Percentiles rank a stretch among this genome's conserved stretches.
phyloP scores from a whole-genome alignment of 2,797 vertebrate genomes.

The Poeciliopsis gracilis region DNA sequence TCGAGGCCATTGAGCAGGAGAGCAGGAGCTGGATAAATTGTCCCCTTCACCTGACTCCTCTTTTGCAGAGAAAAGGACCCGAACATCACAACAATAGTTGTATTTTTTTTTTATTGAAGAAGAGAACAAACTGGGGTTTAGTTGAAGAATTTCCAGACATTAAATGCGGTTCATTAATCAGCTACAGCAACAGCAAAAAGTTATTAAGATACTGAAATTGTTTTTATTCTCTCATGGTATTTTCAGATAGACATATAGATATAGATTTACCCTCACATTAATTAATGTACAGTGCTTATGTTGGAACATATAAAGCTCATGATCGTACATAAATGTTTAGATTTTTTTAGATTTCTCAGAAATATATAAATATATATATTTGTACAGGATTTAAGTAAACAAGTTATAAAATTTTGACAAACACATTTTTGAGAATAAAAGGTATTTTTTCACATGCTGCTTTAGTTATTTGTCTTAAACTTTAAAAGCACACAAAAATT shows the following conservation, averaged over 20 bases:
- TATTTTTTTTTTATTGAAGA: slow-evolving; percentile 15
- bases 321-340: too few relatives aligned
- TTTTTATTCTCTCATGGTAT: not conserved
- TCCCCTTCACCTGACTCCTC: slow-evolving; percentile 33
- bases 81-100: slow-evolving; percentile 32
- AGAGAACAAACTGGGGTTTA: not conserved
- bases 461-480: not conserved
- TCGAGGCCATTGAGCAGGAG: slow-evolving; percentile 37
- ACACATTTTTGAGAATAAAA: not conserved
- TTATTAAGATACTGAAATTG: not conserved
- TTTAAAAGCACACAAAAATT: not conserved
- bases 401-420: not conserved
- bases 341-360: not conserved
- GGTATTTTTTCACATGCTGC: not conserved
- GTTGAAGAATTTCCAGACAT: not conserved
- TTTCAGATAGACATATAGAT: not conserved
- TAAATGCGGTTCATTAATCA: not conserved
- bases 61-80: slow-evolving; percentile 16
- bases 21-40: slow-evolving; percentile 39
- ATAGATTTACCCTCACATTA: not conserved
- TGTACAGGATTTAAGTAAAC: not conserved
- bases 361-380: too few relatives aligned
- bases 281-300: too few relatives aligned
- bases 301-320: not conserved
- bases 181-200: not conserved